phyloP scores from a whole-genome alignment of 2,888 invertebrate genomes.

The Troglohyphantes excavatus region DNA sequence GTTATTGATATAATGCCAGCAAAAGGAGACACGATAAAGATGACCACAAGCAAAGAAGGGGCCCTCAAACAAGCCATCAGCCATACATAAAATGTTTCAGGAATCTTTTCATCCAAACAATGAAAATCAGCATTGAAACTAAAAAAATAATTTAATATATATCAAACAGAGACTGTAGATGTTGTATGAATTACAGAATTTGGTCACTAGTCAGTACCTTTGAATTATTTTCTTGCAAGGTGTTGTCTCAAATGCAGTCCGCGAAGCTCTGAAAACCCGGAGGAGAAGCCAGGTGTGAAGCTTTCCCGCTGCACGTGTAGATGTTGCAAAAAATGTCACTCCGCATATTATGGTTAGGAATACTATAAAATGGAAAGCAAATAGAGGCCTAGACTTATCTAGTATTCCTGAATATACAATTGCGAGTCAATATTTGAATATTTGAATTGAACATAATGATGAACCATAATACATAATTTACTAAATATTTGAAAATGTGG shows the following conservation, averaged over 20 bases:
- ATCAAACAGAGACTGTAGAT: no score
- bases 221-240: conserved; percentile 44
- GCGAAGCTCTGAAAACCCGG: conserved; percentile 56
- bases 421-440: no score
- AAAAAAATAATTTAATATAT: not conserved
- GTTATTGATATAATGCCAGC: conserved; percentile 16
- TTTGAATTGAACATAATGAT: no score
- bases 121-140: conserved; percentile 68
- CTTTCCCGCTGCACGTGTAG: conserved; percentile 41
- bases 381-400: no score
- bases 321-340: conserved; percentile 23
- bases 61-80: conserved; percentile 30
- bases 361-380: no score
- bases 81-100: conserved; percentile 56
- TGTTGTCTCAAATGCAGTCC: conserved; percentile 43
- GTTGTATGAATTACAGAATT: no score
- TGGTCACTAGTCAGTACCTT: conserved; percentile 46
- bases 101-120: conserved; percentile 58
- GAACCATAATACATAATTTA: no score
- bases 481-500: no score
- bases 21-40: conserved; percentile 47
- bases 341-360: conserved; percentile 37
- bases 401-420: no score
- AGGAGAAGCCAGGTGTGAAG: conserved; percentile 55
- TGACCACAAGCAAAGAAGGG: conserved; percentile 36